A percentile compares a stretch with the other conserved stretches of the same genome.
Evolutionary conservation across 53 echinoderm and acorn worm species (phyloP).

Genomic region (Antedon mediterranea): DNA sequence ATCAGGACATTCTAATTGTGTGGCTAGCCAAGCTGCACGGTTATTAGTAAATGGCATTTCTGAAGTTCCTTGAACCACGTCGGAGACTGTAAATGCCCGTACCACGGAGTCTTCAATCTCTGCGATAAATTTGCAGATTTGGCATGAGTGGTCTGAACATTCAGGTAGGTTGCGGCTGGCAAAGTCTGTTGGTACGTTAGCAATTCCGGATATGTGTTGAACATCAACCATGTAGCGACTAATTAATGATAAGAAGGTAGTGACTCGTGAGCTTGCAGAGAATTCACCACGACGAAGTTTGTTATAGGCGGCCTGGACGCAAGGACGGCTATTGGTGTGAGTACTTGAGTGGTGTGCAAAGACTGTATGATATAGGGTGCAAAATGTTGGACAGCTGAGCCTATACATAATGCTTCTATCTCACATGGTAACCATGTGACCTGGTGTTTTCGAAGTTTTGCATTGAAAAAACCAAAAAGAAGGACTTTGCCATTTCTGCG

Average conservation of each 20-base stretch:
- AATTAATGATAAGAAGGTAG: not conserved
- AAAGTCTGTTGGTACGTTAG: not conserved
- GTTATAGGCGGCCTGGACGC: not conserved
- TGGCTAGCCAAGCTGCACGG: constrained; percentile 1
- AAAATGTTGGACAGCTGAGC: too few species aligned
- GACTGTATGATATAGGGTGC: constrained; percentile 1
- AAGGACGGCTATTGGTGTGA: constrained; percentile 5
- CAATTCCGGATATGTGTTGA: constrained; percentile 1
- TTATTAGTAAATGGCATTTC: constrained; percentile 13
- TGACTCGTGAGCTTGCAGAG: not conserved
- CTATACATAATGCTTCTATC: constrained; percentile 8
- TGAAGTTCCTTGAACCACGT: not conserved
- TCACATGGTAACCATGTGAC: constrained; percentile 8
- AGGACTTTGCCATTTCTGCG: not conserved
- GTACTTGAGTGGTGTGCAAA: not conserved
- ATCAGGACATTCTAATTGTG: constrained; percentile 3
- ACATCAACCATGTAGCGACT: constrained; percentile 2
- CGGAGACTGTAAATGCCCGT: not conserved
- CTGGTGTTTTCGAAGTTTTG: constrained; percentile 3
- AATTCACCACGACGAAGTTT: constrained; percentile 3
- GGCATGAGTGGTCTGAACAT: constrained; percentile 2
- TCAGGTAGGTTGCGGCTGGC: not conserved
- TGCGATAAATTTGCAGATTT: constrained; percentile 2
- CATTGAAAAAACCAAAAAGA: constrained; percentile 4
- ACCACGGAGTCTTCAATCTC: constrained; percentile 2